Evolutionary conservation across 2,888 invertebrate genomes (phyloP).

Genomic region (Beris chalybata): DNA sequence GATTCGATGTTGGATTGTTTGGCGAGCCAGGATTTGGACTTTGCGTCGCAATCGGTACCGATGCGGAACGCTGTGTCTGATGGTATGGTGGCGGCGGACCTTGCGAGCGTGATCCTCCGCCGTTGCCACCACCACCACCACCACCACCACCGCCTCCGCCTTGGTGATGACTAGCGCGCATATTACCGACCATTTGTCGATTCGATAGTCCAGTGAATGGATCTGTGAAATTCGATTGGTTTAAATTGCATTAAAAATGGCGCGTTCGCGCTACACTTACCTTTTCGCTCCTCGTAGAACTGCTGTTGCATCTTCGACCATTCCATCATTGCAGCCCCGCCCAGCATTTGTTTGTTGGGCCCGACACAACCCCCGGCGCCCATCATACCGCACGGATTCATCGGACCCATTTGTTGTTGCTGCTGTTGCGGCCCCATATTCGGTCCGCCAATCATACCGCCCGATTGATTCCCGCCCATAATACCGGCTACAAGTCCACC

Average conservation of each 20-base stretch:
- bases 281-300: slow-evolving; percentile 72
- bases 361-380: slow-evolving; percentile 37
- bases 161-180: slow-evolving; percentile 23
- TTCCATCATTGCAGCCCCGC: slow-evolving; percentile 68
- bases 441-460: slow-evolving; percentile 35
- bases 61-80: slow-evolving; percentile 72
- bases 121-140: slow-evolving; percentile 39
- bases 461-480: slow-evolving; percentile 39
- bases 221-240: neutral
- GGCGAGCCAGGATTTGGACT: slow-evolving; percentile 75
- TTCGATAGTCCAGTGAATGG: neutral
- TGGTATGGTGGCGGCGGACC: slow-evolving; percentile 80
- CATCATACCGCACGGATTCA: slow-evolving; percentile 35
- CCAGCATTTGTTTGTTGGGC: slow-evolving; percentile 41
- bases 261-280: too few species aligned
- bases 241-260: neutral
- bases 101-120: slow-evolving; percentile 59
- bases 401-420: slow-evolving; percentile 36
- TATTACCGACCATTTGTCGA: slow-evolving; percentile 32
- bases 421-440: slow-evolving; percentile 8
- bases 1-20: slow-evolving; percentile 69
- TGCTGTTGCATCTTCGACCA: slow-evolving; percentile 91
- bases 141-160: slow-evolving; percentile 22
- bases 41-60: slow-evolving; percentile 73
- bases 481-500: slow-evolving; percentile 35